phyloP scores from a whole-genome alignment of 2,797 vertebrate genomes.

The Zonotrichia albicollis region DNA sequence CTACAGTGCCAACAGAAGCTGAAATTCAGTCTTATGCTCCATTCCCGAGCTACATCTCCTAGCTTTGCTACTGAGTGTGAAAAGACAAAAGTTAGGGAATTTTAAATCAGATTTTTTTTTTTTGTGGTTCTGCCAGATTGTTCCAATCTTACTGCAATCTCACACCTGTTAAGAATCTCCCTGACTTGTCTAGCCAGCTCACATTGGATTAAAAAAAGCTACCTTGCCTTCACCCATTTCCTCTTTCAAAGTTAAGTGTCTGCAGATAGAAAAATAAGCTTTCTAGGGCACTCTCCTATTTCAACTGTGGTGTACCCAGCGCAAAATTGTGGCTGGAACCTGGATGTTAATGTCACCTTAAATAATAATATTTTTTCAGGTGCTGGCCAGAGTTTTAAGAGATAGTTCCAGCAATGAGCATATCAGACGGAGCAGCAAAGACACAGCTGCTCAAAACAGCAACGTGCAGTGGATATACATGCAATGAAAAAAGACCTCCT shows the following conservation, averaged over 20 bases:
- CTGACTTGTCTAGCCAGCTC: background rate
- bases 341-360: background rate
- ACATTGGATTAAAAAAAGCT: background rate
- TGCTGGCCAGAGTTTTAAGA: constrained; percentile 14
- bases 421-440: background rate
- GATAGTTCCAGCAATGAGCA: background rate
- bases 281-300: background rate
- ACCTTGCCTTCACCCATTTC: background rate
- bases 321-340: background rate
- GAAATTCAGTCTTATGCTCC: background rate
- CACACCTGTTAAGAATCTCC: background rate
- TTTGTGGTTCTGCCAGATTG: background rate
- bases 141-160: background rate
- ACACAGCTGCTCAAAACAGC: background rate
- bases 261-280: background rate
- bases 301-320: background rate
- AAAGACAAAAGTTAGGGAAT: background rate
- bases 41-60: background rate
- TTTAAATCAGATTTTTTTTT: background rate
- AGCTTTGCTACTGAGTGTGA: background rate
- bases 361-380: constrained; percentile 46
- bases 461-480: background rate
- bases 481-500: constrained; percentile 19
- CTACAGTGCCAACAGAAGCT: background rate
- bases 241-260: background rate